Evolutionary conservation across 2,797 vertebrate species (phyloP).

Genomic region (Luscinia megarhynchos): DNA sequence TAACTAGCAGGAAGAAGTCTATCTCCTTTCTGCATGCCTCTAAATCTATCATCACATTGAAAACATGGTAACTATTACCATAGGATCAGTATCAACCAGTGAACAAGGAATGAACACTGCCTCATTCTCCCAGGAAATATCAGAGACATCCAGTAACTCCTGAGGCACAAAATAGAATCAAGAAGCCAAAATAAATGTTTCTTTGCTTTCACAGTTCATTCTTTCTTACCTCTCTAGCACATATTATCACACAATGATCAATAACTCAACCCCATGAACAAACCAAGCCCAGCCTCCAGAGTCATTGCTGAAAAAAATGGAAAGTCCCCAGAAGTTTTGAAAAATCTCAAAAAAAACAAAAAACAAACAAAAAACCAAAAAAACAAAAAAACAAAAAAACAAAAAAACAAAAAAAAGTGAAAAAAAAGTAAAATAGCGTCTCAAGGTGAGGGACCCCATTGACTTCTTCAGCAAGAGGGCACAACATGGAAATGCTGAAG

Average conservation of each 20-base stretch:
- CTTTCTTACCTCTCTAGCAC: background rate
- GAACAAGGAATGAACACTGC: background rate
- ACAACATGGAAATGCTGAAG: background rate
- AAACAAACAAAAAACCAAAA: too few species aligned
- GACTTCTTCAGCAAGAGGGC: background rate
- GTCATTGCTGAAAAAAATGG: background rate
- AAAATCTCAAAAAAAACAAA: background rate
- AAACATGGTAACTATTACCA: background rate
- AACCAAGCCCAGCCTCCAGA: background rate
- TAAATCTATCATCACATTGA: background rate
- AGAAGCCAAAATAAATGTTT: conserved; percentile 2
- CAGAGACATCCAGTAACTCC: background rate
- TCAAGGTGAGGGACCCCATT: background rate
- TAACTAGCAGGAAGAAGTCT: background rate
- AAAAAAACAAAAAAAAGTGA: too few species aligned
- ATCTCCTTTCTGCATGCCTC: background rate
- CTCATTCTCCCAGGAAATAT: background rate
- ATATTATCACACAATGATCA: background rate
- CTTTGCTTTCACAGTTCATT: background rate
- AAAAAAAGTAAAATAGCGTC: background rate
- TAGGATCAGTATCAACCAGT: background rate
- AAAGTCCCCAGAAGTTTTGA: background rate
- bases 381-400: too few species aligned
- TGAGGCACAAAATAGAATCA: conserved; percentile 1
- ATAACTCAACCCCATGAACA: background rate